Evolutionary conservation across 1,140 invertebrate species (phyloP).

Genomic region (Sminthurides bifidus): DNA sequence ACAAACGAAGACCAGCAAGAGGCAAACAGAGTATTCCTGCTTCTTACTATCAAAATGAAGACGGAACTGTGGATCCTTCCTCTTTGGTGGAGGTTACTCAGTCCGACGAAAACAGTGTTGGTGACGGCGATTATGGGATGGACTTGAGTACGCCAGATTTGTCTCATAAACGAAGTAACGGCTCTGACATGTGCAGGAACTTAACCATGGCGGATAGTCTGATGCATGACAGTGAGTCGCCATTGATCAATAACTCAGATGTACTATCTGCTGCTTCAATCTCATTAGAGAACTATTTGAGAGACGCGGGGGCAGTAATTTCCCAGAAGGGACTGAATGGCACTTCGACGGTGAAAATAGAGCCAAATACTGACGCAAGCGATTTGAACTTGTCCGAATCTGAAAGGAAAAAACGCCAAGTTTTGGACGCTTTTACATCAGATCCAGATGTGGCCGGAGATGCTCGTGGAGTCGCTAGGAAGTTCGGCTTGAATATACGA

Average conservation of each 20-base stretch:
- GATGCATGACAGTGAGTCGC: no score
- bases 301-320: background rate
- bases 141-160: conserved; percentile 10
- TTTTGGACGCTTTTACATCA: conserved; percentile 26
- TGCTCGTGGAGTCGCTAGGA: conserved; percentile 27
- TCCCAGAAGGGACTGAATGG: no score
- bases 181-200: no score
- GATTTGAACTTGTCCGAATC: background rate
- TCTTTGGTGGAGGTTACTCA: conserved; percentile 25
- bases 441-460: conserved; percentile 30
- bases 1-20: no score
- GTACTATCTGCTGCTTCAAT: conserved; percentile 1
- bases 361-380: no score
- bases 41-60: conserved; percentile 16
- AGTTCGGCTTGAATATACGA: conserved; percentile 29
- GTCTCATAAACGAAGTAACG: no score
- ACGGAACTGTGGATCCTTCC: conserved; percentile 25
- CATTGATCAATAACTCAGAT: no score
- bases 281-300: conserved; percentile 1
- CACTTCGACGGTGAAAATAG: no score
- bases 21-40: no score
- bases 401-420: conserved; percentile 3
- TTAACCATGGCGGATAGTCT: no score
- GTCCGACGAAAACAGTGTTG: no score
- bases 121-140: conserved; percentile 4